A percentile compares a stretch with the other conserved stretches of the same genome.
phyloP scores from a whole-genome alignment of 2,113 vertebrate species.

The Ovis canadensis region DNA sequence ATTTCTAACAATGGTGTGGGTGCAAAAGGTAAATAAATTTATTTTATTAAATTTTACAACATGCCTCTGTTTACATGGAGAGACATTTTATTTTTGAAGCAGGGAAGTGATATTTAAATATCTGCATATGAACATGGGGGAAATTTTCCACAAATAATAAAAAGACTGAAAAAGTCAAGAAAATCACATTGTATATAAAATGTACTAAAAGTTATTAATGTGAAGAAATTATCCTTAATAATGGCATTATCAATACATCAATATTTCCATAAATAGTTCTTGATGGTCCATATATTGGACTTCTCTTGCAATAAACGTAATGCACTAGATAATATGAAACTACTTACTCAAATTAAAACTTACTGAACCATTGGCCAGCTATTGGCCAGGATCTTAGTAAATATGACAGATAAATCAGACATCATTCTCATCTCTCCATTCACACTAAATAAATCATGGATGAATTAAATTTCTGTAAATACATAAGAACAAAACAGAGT shows the following conservation, averaged over 20 bases:
- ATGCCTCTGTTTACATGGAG: neutral
- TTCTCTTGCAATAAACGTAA: neutral
- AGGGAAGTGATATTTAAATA: neutral
- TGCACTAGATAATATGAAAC: neutral
- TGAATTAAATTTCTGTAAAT: neutral
- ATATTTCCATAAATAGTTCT: neutral
- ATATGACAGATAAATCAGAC: neutral
- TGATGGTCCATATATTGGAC: neutral
- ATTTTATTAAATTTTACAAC: neutral
- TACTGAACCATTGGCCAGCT: neutral
- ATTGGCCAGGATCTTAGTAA: neutral
- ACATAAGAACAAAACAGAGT: neutral
- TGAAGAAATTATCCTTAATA: neutral
- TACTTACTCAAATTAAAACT: neutral
- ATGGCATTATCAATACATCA: neutral
- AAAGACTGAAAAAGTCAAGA: neutral
- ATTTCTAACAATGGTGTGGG: neutral
- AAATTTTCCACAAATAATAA: neutral
- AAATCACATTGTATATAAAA: neutral
- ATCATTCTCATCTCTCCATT: neutral
- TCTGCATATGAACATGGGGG: neutral
- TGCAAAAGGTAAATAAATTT: neutral
- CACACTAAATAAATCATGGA: neutral
- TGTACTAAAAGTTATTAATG: neutral
- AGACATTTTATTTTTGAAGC: neutral